A percentile compares a stretch with the other conserved stretches of the same genome.
These are phyloP conservation scores for Aporophyla nigra DNA, from an alignment of 2,888 invertebrate genomes.

Conservation along the genomic window DNA sequence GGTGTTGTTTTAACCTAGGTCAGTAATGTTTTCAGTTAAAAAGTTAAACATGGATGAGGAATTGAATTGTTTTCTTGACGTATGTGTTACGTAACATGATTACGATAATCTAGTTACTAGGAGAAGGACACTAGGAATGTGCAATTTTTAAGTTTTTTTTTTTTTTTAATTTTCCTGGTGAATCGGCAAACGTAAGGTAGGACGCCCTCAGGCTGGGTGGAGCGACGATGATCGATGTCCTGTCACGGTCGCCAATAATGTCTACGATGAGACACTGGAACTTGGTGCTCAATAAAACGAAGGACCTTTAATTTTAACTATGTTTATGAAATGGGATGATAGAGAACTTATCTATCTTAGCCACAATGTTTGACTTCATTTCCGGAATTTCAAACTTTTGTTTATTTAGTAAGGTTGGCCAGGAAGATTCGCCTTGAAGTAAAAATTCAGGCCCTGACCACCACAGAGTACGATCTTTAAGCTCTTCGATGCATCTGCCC, in stretches of 20 bases:
- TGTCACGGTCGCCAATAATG: no score
- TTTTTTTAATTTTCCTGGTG: no score
- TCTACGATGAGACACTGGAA: no score
- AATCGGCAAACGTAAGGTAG: no score
- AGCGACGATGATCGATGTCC: no score
- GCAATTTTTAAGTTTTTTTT: no score
- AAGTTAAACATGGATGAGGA: constrained; percentile 17
- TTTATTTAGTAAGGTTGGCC: not conserved
- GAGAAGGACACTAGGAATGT: no score
- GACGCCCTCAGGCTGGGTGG: no score
- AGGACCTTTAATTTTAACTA: no score
- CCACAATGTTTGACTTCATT: not conserved
- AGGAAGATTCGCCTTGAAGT: constrained; percentile 1
- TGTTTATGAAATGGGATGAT: not conserved
- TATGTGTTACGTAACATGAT: constrained; percentile 1
- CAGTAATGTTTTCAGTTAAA: constrained; percentile 37
- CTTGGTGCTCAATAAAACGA: no score
- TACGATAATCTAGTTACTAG: not conserved
- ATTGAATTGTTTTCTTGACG: constrained; percentile 12
- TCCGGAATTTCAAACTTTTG: not conserved
- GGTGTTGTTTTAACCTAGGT: constrained; percentile 56
- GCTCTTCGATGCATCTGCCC: no score
- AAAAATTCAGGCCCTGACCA: not conserved
- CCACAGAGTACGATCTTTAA: constrained; percentile 3
- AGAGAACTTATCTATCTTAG: not conserved